A percentile compares a stretch with the other conserved stretches of the same genome.
phyloP scores from a whole-genome alignment of 1,140 invertebrate genomes.

The Grapholita molesta region DNA sequence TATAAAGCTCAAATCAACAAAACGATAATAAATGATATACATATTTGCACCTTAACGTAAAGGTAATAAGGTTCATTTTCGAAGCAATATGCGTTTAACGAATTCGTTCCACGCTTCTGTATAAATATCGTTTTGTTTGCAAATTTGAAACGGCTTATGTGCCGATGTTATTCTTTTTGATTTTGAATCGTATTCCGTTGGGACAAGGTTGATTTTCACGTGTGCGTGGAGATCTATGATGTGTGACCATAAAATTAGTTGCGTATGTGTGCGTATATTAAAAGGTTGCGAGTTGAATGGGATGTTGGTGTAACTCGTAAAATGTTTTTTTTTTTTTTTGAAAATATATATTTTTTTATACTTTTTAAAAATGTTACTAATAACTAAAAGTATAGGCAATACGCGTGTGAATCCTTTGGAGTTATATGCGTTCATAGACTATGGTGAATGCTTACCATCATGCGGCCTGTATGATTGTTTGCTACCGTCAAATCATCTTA shows the following conservation, averaged over 20 bases:
- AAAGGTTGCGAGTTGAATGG: conserved; percentile 39
- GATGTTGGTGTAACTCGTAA: conserved; percentile 40
- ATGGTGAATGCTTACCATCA: too few species aligned
- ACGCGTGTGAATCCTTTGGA: too few species aligned
- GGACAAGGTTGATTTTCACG: conserved; percentile 23
- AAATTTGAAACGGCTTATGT: neutral
- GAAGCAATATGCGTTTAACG: neutral
- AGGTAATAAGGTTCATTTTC: neutral
- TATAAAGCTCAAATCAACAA: neutral
- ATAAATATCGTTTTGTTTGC: neutral
- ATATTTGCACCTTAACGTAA: neutral
- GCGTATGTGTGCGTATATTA: conserved; percentile 60
- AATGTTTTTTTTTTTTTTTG: neutral
- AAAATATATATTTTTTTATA: too few species aligned
- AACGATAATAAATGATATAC: neutral
- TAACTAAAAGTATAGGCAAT: too few species aligned
- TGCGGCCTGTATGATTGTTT: too few species aligned
- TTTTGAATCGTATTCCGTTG: neutral
- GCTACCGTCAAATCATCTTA: too few species aligned
- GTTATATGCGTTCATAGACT: too few species aligned
- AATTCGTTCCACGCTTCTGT: conserved; percentile 7
- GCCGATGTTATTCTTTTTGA: neutral
- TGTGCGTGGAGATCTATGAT: conserved; percentile 24
- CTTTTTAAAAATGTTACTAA: neutral
- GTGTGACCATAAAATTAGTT: conserved; percentile 51